Conservation (phyloP, 2,888 invertebrate species). For the Ophioninae sp. region DNA sequence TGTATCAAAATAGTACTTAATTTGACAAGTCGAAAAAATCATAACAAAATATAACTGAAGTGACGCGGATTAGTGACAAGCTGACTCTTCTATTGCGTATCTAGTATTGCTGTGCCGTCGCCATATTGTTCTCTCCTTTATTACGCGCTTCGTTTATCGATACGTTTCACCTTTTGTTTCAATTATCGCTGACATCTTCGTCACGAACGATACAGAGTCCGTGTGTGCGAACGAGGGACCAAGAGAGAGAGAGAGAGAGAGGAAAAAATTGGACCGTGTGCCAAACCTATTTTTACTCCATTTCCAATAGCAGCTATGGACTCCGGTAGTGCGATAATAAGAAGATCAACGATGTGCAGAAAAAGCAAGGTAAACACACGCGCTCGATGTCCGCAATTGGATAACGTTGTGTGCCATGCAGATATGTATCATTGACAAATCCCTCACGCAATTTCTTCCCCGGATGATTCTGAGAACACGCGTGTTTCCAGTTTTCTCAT, state of each 20-base stretch:
- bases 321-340: slow-evolving; percentile 38
- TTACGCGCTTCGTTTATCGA: slow-evolving; percentile 9
- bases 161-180: background rate
- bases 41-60: background rate
- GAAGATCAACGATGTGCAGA: slow-evolving; percentile 62
- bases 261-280: background rate
- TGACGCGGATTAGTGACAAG: background rate
- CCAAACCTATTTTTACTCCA: slow-evolving; percentile 13
- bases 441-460: background rate
- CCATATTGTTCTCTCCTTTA: slow-evolving; percentile 41
- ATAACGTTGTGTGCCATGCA: background rate
- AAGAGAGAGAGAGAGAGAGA: background rate
- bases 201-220: slow-evolving; percentile 8
- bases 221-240: background rate
- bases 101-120: slow-evolving; percentile 15
- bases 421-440: background rate
- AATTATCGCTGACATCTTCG: background rate
- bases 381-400: background rate
- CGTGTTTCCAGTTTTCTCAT: background rate
- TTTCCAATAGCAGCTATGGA: slow-evolving; percentile 65
- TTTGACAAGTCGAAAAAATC: slow-evolving; percentile 1
- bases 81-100: slow-evolving; percentile 10
- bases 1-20: background rate
- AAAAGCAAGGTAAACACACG: slow-evolving; percentile 67
- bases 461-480: background rate